phyloP scores from a whole-genome alignment of 1,140 invertebrate species.

The Parapsyche elsis region DNA sequence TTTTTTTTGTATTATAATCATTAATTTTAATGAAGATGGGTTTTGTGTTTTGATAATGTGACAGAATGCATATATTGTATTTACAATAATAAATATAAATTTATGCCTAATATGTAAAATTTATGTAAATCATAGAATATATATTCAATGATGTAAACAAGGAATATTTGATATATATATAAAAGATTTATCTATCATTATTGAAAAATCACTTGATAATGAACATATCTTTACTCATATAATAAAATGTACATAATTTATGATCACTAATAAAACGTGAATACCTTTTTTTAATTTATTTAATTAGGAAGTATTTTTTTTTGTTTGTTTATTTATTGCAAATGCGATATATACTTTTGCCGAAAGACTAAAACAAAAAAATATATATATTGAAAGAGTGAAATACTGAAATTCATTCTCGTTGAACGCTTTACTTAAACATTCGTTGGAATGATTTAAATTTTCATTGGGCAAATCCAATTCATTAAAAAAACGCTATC shows the following conservation, averaged over 20 bases:
- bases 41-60: background rate
- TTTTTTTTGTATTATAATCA: background rate
- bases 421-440: background rate
- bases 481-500: background rate
- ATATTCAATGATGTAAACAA: constrained; percentile 41
- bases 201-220: constrained; percentile 9
- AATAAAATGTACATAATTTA: constrained; percentile 17
- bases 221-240: background rate
- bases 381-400: no score
- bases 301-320: no score
- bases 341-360: no score
- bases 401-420: background rate
- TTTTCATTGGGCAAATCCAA: background rate
- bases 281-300: no score
- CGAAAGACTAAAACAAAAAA: no score
- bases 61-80: constrained; percentile 4
- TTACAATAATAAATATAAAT: constrained; percentile 29
- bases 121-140: constrained; percentile 45
- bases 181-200: background rate
- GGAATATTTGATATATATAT: constrained; percentile 31
- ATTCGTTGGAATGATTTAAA: background rate
- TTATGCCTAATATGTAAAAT: constrained; percentile 30
- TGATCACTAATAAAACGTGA: background rate
- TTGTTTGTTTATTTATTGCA: no score
- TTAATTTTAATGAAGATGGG: background rate